phyloP scores from a whole-genome alignment of 2,113 vertebrate species.

The Pycnonotus jocosus region DNA sequence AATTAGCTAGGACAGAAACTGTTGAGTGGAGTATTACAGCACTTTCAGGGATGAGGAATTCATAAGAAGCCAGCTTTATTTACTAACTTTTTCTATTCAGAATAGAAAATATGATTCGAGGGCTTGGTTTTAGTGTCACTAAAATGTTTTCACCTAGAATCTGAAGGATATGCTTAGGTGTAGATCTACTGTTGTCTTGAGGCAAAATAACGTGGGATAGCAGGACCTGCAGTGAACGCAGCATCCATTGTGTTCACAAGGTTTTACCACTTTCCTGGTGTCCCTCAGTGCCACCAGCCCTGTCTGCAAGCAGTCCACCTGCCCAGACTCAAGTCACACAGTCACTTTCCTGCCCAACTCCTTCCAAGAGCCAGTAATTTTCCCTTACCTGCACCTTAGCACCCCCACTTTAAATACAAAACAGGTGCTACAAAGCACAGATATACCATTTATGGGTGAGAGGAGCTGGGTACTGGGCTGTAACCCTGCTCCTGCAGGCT shows the following conservation, averaged over 20 bases:
- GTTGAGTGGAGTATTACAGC: neutral
- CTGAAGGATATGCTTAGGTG: neutral
- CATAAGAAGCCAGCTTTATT: neutral
- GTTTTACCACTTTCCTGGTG: neutral
- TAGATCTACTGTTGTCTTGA: neutral
- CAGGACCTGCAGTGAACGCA: neutral
- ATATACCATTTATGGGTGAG: neutral
- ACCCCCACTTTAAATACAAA: neutral
- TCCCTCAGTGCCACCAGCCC: neutral
- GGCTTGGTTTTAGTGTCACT: neutral
- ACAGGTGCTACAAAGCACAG: accelerated
- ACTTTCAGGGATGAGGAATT: neutral
- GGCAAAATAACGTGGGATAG: neutral
- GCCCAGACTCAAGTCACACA: accelerated
- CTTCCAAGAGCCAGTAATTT: neutral
- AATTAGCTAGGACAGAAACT: neutral
- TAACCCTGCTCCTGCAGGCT: neutral
- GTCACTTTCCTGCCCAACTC: neutral
- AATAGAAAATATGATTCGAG: neutral
- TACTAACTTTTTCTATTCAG: neutral
- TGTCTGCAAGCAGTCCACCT: neutral
- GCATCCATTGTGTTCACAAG: neutral
- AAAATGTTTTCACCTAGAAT: neutral
- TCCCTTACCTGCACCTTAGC: neutral
- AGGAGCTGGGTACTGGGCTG: neutral